A percentile compares a stretch with the other conserved stretches of the same genome.
Evolutionary conservation across 2,797 vertebrate species (phyloP).

Genomic region (Chelonia mydas): DNA sequence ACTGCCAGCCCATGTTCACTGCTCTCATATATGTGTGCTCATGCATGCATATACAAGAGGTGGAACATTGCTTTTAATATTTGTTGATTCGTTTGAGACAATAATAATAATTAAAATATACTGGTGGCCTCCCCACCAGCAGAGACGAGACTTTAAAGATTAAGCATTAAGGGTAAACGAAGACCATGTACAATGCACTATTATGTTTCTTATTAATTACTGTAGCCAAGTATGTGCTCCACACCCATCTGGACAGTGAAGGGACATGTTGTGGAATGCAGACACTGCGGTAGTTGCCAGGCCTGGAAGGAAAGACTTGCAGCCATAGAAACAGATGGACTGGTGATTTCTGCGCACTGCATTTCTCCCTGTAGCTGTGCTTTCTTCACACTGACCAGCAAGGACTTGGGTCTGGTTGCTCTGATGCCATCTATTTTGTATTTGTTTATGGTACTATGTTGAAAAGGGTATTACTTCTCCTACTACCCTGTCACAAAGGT

Average conservation of each 20-base stretch:
- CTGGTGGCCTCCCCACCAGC: neutral
- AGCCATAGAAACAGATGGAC: neutral
- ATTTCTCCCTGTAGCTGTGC: neutral
- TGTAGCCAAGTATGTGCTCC: neutral
- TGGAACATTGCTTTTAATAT: neutral
- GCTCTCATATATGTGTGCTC: neutral
- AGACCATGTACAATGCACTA: neutral
- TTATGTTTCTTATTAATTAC: neutral
- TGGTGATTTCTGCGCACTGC: fast-evolving
- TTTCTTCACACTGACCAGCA: neutral
- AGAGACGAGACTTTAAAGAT: neutral
- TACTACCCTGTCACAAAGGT: neutral
- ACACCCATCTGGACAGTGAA: neutral
- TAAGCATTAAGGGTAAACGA: neutral
- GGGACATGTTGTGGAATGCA: neutral
- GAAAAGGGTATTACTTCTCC: neutral
- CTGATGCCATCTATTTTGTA: neutral
- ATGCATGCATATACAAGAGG: neutral
- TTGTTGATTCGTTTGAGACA: neutral
- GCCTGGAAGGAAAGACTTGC: neutral
- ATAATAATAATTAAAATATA: neutral
- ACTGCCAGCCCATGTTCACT: fast-evolving
- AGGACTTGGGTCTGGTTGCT: neutral
- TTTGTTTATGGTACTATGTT: fast-evolving
- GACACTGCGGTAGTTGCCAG: neutral